Evolutionary conservation across 1,140 invertebrate genomes (phyloP).

Genomic region (Lethrus apterus): DNA sequence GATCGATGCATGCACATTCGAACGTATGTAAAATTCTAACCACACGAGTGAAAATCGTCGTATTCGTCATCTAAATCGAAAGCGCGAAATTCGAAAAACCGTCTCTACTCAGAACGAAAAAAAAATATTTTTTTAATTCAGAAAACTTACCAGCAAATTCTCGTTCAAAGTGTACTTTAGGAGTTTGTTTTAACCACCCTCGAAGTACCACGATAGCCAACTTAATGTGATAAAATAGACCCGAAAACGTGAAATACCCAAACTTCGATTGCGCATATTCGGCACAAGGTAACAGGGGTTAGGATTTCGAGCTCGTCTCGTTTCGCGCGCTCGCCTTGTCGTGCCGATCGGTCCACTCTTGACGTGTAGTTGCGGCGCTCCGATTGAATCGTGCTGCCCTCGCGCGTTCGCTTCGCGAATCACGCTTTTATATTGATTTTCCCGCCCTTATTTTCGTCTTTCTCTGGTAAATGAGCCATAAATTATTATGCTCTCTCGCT

Average conservation of each 20-base stretch:
- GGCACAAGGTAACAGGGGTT: slow-evolving; percentile 12
- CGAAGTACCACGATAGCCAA: slow-evolving; percentile 36
- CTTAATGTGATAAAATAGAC: slow-evolving; percentile 36
- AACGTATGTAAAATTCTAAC: too few relatives aligned
- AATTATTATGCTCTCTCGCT: slow-evolving; percentile 30
- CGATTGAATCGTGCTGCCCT: slow-evolving; percentile 11
- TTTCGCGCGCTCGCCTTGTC: slow-evolving; percentile 7
- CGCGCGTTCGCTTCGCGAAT: background rate
- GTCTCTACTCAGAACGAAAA: too few relatives aligned
- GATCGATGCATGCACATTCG: too few relatives aligned
- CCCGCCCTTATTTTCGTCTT: slow-evolving; percentile 29
- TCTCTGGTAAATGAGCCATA: slow-evolving; percentile 32
- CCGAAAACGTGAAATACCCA: slow-evolving; percentile 36
- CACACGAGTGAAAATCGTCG: too few relatives aligned
- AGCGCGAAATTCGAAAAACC: too few relatives aligned
- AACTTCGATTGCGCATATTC: slow-evolving; percentile 31
- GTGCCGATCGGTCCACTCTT: slow-evolving; percentile 10
- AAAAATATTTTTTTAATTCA: too few relatives aligned
- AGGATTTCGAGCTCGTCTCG: slow-evolving; percentile 11
- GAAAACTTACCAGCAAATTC: too few relatives aligned
- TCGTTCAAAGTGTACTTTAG: too few relatives aligned
- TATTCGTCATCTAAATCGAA: too few relatives aligned
- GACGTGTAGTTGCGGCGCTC: slow-evolving; percentile 7
- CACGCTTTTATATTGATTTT: slow-evolving; percentile 27
- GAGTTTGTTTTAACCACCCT: too few relatives aligned